Evolutionary conservation across 2,113 vertebrate genomes (phyloP).

Genomic region (Calyptommatus sinebrachiatus): DNA sequence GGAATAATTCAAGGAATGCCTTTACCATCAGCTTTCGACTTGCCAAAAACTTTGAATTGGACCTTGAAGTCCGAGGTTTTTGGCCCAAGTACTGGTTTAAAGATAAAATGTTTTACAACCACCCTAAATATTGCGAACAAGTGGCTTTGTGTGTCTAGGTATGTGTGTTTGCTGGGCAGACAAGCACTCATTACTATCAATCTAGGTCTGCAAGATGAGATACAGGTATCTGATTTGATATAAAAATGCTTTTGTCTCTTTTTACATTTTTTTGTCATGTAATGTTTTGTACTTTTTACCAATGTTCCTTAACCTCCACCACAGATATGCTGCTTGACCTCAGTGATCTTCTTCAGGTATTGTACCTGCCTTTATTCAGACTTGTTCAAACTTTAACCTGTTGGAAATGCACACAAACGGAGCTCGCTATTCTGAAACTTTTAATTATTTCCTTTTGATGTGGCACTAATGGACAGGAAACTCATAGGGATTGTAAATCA

Average conservation of each 20-base stretch:
- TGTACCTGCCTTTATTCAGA: constrained; percentile 26
- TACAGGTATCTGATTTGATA: not conserved
- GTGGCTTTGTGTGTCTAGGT: not conserved
- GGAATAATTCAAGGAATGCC: no score
- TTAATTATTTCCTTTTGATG: constrained; percentile 9
- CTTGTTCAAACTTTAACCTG: not conserved
- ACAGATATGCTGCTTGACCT: constrained; percentile 97
- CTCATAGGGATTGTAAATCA: constrained; percentile 9
- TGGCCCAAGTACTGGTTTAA: not conserved
- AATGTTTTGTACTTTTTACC: not conserved
- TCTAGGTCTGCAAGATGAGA: not conserved
- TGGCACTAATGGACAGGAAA: constrained; percentile 21
- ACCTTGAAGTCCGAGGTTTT: not conserved
- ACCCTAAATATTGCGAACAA: not conserved
- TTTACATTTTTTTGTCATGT: constrained; percentile 27
- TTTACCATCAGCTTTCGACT: not conserved
- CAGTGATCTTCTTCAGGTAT: constrained; percentile 95
- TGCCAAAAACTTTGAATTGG: not conserved
- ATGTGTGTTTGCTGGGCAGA: not conserved
- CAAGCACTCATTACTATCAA: not conserved
- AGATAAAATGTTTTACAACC: not conserved
- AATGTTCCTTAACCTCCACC: constrained; percentile 68
- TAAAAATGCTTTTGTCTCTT: constrained; percentile 28
- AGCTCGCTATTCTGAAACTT: not conserved
- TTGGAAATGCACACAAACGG: constrained; percentile 4